Evolutionary conservation across 2,797 vertebrate species (phyloP).

Genomic region (Sebastes baramenuke): DNA sequence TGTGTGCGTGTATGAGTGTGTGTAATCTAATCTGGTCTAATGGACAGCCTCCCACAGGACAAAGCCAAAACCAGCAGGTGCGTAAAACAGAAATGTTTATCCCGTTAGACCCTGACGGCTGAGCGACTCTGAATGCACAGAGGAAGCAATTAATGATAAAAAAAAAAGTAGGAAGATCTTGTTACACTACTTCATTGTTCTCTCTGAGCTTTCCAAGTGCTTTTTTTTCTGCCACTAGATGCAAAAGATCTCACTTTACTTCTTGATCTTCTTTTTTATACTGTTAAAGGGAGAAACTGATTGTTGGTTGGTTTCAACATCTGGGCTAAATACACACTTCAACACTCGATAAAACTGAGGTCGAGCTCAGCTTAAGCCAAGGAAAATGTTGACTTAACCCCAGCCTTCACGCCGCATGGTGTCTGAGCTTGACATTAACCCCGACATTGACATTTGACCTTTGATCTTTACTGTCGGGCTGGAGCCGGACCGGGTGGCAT

Average conservation of each 20-base stretch:
- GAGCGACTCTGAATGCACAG: constrained; percentile 44
- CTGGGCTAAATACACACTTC: not conserved
- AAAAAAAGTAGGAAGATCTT: not conserved
- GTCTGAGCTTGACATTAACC: constrained; percentile 42
- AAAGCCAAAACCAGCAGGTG: constrained; percentile 71
- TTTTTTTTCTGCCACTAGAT: not conserved
- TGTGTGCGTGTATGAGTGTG: constrained; percentile 36
- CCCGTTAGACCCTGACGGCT: constrained; percentile 30
- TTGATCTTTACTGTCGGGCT: constrained; percentile 41
- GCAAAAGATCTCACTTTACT: not conserved
- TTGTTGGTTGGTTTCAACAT: not conserved
- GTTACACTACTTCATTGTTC: not conserved
- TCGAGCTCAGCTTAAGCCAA: not conserved
- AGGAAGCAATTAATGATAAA: constrained; percentile 66
- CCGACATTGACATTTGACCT: constrained; percentile 48
- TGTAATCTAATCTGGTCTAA: constrained; percentile 69
- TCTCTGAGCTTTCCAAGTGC: not conserved
- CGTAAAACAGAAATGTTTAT: constrained; percentile 47
- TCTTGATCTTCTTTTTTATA: not conserved
- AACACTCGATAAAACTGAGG: not conserved
- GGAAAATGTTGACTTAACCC: constrained; percentile 52
- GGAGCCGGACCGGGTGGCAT: not conserved
- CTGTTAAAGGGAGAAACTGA: not conserved
- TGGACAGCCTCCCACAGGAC: constrained; percentile 59
- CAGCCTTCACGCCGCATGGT: not conserved